phyloP scores from a whole-genome alignment of 2,113 vertebrate species.

The Petaurus breviceps region DNA sequence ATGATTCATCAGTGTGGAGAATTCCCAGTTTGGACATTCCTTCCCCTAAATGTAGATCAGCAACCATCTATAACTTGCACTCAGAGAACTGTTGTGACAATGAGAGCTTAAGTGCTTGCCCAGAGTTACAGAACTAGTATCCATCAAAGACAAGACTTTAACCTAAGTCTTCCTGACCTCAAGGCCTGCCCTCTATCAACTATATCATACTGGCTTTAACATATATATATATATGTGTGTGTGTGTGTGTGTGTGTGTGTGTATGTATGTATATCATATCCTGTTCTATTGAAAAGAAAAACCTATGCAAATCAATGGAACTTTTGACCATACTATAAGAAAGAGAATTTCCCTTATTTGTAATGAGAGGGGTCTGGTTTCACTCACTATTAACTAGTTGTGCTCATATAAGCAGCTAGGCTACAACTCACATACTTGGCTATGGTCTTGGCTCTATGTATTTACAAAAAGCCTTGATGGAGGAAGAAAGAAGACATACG shows the following conservation, averaged over 20 bases:
- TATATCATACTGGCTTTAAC: not conserved
- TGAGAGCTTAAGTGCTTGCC: not conserved
- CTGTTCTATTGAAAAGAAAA: not conserved
- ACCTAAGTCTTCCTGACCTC: not conserved
- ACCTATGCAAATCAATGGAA: not conserved
- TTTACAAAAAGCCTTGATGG: not conserved
- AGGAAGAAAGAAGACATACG: not conserved
- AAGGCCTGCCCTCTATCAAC: not conserved
- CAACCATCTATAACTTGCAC: not conserved
- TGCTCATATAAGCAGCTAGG: no score
- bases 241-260: no score
- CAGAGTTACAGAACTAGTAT: not conserved
- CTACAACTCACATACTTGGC: not conserved
- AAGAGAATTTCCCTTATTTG: not conserved
- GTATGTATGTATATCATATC: not conserved
- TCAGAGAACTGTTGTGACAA: not conserved
- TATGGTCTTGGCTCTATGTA: not conserved
- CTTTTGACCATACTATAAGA: not conserved
- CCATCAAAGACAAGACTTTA: not conserved
- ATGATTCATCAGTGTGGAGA: not conserved
- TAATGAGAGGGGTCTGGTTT: not conserved
- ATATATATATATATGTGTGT: no score
- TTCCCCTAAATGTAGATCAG: not conserved
- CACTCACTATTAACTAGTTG: no score
- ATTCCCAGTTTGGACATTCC: not conserved